phyloP scores from a whole-genome alignment of 2,113 vertebrate genomes.

The Laticauda colubrina region DNA sequence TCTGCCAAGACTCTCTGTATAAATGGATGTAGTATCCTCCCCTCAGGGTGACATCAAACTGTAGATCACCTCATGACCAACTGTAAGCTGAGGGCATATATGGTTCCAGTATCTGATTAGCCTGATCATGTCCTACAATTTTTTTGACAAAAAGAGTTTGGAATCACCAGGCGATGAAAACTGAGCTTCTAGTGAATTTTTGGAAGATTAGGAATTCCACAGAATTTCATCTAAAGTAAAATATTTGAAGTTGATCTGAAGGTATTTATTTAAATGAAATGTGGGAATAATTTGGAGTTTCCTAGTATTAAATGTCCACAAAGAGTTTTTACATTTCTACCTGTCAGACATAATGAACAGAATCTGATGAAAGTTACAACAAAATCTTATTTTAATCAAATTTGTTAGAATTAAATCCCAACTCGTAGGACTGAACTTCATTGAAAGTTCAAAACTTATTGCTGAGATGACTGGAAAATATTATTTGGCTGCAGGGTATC shows the following conservation, averaged over 20 bases:
- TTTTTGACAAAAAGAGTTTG: constrained; percentile 13
- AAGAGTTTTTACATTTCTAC: neutral
- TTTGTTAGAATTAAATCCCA: neutral
- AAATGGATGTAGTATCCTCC: neutral
- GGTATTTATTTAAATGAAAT: neutral
- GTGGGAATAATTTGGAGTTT: neutral
- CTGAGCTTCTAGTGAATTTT: neutral
- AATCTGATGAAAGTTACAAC: too few species aligned
- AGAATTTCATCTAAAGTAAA: neutral
- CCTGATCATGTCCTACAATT: neutral
- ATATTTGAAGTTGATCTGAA: neutral
- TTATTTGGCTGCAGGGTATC: neutral
- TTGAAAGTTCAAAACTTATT: neutral
- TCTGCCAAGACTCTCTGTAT: too few species aligned
- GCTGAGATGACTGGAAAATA: neutral
- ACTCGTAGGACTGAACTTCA: neutral
- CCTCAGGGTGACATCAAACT: neutral
- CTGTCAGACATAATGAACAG: neutral
- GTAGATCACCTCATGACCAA: neutral
- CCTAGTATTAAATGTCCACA: neutral
- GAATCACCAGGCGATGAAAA: neutral
- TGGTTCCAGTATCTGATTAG: neutral
- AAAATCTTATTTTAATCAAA: neutral
- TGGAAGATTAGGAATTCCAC: neutral
- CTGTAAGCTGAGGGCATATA: neutral